phyloP scores from a whole-genome alignment of 2,888 invertebrate genomes.

The Microplitis deprimator region DNA sequence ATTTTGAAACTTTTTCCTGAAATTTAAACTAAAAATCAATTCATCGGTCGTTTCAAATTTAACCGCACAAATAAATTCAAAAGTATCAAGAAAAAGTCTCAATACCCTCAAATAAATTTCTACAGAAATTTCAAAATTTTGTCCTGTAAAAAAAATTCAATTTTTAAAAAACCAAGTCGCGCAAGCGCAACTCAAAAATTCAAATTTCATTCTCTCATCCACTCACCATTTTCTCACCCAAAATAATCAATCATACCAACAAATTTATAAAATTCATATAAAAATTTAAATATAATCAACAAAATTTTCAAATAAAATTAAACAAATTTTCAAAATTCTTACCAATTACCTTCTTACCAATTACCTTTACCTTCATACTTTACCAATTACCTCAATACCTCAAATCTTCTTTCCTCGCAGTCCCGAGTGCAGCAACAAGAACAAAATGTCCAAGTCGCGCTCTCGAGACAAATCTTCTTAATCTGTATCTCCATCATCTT shows the following conservation, averaged over 20 bases:
- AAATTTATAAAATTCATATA: not conserved
- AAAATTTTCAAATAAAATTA: not conserved
- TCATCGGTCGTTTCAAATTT: not conserved
- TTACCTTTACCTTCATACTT: not conserved
- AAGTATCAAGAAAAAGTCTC: not conserved
- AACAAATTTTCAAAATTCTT: not conserved
- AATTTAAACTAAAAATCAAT: not conserved
- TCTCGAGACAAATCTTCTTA: constrained; percentile 25
- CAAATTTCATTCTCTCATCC: not conserved
- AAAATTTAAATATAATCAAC: not conserved
- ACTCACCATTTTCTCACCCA: not conserved
- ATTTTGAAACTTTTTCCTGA: not conserved
- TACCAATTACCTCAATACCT: not conserved
- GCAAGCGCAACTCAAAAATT: not conserved
- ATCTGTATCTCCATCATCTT: not conserved
- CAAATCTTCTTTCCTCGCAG: not conserved
- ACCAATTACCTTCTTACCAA: constrained; percentile 4
- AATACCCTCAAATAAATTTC: not conserved
- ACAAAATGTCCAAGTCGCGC: constrained; percentile 15
- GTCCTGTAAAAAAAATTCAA: not conserved
- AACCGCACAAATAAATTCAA: not conserved
- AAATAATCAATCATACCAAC: not conserved
- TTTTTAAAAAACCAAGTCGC: not conserved
- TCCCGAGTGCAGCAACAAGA: not conserved
- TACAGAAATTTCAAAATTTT: not conserved